Evolutionary conservation across 2,888 invertebrate genomes (phyloP).

Genomic region (Periphyllus acericola): DNA sequence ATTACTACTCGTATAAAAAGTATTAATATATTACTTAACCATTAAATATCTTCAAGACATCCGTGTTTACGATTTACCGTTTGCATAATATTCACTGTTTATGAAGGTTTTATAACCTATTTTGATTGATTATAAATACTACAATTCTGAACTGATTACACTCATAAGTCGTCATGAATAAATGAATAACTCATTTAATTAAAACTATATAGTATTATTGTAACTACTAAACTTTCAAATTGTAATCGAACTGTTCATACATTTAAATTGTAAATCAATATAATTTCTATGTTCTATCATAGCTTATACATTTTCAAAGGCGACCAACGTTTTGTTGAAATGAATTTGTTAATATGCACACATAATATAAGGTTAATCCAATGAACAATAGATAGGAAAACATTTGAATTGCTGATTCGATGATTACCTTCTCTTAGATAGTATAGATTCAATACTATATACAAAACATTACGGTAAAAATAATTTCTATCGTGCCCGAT

Average conservation of each 20-base stretch:
- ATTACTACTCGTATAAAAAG: background rate
- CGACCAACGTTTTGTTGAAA: background rate
- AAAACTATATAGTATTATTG: background rate
- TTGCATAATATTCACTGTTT: background rate
- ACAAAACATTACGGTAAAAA: too few relatives aligned
- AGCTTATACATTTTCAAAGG: background rate
- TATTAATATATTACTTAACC: background rate
- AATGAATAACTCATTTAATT: too few relatives aligned
- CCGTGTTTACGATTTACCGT: background rate
- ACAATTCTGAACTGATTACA: background rate
- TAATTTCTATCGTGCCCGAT: too few relatives aligned
- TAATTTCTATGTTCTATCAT: background rate
- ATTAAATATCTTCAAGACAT: conserved; percentile 2
- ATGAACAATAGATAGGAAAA: background rate
- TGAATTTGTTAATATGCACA: background rate
- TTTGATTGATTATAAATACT: background rate
- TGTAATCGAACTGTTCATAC: background rate
- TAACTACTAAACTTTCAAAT: background rate
- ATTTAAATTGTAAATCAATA: background rate
- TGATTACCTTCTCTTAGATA: background rate
- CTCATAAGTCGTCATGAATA: too few relatives aligned
- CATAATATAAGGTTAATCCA: background rate
- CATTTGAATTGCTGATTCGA: background rate
- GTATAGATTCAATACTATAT: too few relatives aligned
- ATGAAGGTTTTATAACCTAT: conserved; percentile 2